Evolutionary conservation across 2,797 vertebrate genomes (phyloP).

Genomic region (Phalloptychus januarius): DNA sequence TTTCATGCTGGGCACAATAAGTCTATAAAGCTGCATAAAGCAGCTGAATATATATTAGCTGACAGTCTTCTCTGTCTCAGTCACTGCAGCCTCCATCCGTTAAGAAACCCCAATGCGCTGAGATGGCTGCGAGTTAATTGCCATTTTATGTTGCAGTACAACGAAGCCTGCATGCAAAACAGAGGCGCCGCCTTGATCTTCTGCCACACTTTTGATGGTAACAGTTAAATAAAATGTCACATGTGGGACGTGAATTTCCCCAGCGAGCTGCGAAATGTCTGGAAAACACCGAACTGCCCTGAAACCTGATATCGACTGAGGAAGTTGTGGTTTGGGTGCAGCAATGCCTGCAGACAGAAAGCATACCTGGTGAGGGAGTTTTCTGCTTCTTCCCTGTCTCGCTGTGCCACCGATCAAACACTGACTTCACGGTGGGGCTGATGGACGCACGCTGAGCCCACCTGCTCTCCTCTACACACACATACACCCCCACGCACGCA

Average conservation of each 20-base stretch:
- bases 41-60: conserved; percentile 37
- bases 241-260: conserved; percentile 34
- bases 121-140: conserved; percentile 51
- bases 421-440: conserved; percentile 40
- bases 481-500: background rate
- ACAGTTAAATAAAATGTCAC: conserved; percentile 28
- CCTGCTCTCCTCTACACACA: conserved; percentile 42
- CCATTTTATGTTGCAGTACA: conserved; percentile 41
- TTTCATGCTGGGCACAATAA: conserved; percentile 14
- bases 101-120: conserved; percentile 25
- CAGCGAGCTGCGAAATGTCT: conserved; percentile 28
- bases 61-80: conserved; percentile 15
- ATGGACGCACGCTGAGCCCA: conserved; percentile 44
- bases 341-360: conserved; percentile 42
- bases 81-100: conserved; percentile 25
- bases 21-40: conserved; percentile 20
- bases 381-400: conserved; percentile 23
- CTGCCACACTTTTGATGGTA: conserved; percentile 8
- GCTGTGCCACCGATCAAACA: conserved; percentile 52
- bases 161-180: conserved; percentile 48
- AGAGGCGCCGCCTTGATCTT: conserved; percentile 14
- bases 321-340: conserved; percentile 40
- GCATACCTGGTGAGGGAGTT: conserved; percentile 30
- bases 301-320: conserved; percentile 38
- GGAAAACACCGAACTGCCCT: conserved; percentile 60